These are phyloP conservation scores for Anthonomus grandis DNA, from an alignment of 1,140 invertebrate species.

Conservation along the genomic window DNA sequence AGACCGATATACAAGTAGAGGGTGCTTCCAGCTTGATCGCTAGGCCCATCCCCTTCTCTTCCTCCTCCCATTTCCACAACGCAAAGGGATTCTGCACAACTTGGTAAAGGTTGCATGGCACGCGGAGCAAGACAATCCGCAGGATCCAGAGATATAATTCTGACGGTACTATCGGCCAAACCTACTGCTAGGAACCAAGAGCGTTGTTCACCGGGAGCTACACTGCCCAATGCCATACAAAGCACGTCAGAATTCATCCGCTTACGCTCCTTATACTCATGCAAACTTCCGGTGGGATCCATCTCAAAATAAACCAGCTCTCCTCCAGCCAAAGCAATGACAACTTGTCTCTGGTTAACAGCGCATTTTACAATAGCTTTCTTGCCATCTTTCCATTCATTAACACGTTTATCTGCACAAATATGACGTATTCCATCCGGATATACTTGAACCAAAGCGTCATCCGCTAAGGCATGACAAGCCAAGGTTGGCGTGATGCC, in stretches of 20 bases:
- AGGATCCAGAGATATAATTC: slow-evolving; percentile 96
- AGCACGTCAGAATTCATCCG: slow-evolving; percentile 96
- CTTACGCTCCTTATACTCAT: slow-evolving; percentile 96
- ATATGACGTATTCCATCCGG: slow-evolving; percentile 99
- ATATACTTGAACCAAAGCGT: slow-evolving; percentile 97
- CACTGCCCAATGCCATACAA: slow-evolving; percentile 96
- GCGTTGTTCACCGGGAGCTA: slow-evolving; percentile 91
- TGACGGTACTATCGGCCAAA: slow-evolving; percentile 92
- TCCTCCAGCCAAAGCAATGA: slow-evolving; percentile 95
- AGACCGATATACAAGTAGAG: slow-evolving; percentile 97
- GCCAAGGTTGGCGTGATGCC: slow-evolving; percentile 97
- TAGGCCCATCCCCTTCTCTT: slow-evolving; percentile 55
- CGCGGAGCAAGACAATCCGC: slow-evolving; percentile 87
- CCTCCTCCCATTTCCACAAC: slow-evolving; percentile 84
- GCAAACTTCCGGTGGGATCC: slow-evolving; percentile 74
- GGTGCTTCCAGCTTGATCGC: slow-evolving; percentile 60
- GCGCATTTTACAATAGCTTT: slow-evolving; percentile 97
- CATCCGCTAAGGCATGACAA: slow-evolving; percentile 95
- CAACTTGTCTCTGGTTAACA: slow-evolving; percentile 97
- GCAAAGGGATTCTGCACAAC: slow-evolving; percentile 93
- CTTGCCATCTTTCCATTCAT: slow-evolving; percentile 98
- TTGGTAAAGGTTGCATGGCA: slow-evolving; percentile 96
- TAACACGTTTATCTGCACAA: slow-evolving; percentile 93
- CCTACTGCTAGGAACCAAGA: slow-evolving; percentile 97
- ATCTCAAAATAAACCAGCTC: slow-evolving; percentile 99